These are phyloP conservation scores for Intellagama lesueurii DNA, from an alignment of 2,797 vertebrate genomes.

Conservation along the genomic window DNA sequence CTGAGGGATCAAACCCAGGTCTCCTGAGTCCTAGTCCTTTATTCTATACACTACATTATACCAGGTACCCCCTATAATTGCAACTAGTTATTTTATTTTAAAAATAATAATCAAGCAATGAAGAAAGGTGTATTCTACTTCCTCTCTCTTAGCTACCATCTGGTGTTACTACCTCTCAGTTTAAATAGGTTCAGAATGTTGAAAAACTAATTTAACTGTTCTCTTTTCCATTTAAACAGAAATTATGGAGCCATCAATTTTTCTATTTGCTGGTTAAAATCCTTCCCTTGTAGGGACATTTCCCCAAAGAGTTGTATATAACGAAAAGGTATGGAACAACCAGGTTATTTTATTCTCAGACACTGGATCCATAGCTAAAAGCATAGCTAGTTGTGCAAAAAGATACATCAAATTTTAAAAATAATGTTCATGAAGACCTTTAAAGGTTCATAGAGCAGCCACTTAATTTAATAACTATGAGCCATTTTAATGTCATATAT, in stretches of 20 bases:
- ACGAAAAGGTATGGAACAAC: conserved; percentile 19
- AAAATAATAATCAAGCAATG: too few species aligned
- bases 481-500: conserved; percentile 51
- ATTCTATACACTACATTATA: too few species aligned
- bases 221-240: background rate
- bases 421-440: conserved; percentile 44
- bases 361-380: conserved; percentile 23
- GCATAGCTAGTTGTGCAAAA: background rate
- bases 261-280: conserved; percentile 1
- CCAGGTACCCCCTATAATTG: too few species aligned
- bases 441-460: conserved; percentile 28
- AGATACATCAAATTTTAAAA: conserved; percentile 29
- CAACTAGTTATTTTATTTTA: too few species aligned
- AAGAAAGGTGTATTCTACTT: background rate
- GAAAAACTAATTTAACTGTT: conserved; percentile 6
- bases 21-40: too few species aligned
- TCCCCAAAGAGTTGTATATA: background rate
- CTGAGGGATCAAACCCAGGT: too few species aligned
- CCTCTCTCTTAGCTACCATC: background rate
- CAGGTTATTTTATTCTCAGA: conserved; percentile 26
- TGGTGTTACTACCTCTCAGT: too few species aligned
- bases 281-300: background rate
- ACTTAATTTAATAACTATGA: conserved; percentile 39
- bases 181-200: conserved; percentile 19
- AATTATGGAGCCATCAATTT: background rate